phyloP scores from a whole-genome alignment of 1,140 invertebrate species.

The Cyclargus thomasi region DNA sequence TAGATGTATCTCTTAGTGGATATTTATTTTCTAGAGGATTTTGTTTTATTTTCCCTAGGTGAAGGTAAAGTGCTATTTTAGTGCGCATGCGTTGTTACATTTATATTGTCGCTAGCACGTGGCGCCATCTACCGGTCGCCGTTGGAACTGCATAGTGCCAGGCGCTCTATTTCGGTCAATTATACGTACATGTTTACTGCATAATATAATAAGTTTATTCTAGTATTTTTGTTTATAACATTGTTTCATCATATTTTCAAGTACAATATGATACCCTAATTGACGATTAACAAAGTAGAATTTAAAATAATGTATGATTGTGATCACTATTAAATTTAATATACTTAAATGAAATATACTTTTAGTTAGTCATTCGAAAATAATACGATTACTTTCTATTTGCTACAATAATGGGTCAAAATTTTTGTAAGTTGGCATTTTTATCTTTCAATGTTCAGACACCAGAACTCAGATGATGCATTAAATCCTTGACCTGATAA shows the following conservation, averaged over 20 bases:
- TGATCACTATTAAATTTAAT: too few relatives aligned
- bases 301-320: not conserved
- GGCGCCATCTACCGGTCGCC: slow-evolving; percentile 61
- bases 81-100: slow-evolving; percentile 52
- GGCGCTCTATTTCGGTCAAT: slow-evolving; percentile 61
- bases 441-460: not conserved
- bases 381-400: too few relatives aligned
- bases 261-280: not conserved
- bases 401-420: too few relatives aligned
- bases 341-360: too few relatives aligned
- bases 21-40: slow-evolving; percentile 31
- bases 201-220: slow-evolving; percentile 23
- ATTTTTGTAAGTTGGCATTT: not conserved
- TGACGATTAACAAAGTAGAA: not conserved
- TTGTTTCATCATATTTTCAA: not conserved
- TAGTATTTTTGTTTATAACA: not conserved
- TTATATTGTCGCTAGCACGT: slow-evolving; percentile 31
- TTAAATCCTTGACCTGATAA: slow-evolving; percentile 65
- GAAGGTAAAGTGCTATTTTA: slow-evolving; percentile 70
- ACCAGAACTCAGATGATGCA: slow-evolving; percentile 18
- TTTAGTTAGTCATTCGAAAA: too few relatives aligned
- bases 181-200: slow-evolving; percentile 30
- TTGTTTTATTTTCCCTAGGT: slow-evolving; percentile 56
- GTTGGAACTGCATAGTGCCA: slow-evolving; percentile 47
- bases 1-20: not conserved